Conservation (phyloP, 2,797 vertebrate genomes). For the Allobates femoralis region DNA sequence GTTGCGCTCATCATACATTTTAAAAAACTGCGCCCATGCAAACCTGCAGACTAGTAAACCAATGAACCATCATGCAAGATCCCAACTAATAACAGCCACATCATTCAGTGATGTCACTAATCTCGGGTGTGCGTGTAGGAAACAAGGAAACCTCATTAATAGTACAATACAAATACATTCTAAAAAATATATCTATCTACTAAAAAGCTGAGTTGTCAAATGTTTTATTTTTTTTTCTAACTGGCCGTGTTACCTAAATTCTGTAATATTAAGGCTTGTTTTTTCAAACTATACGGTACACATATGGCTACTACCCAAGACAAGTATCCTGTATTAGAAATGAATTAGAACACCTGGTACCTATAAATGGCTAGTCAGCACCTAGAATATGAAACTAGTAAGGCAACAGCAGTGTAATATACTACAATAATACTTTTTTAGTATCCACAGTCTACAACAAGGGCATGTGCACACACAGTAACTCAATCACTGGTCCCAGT, state of each 20-base stretch:
- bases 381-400: slow-evolving; percentile 84
- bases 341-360: slow-evolving; percentile 80
- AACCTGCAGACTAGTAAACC: neutral
- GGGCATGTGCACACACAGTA: slow-evolving; percentile 76
- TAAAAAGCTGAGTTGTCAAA: slow-evolving; percentile 60
- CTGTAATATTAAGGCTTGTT: slow-evolving; percentile 81
- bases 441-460: slow-evolving; percentile 75
- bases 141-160: neutral
- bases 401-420: slow-evolving; percentile 84
- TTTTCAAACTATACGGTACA: slow-evolving; percentile 71
- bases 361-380: slow-evolving; percentile 83
- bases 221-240: slow-evolving; percentile 67
- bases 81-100: neutral
- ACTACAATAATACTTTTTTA: slow-evolving; percentile 77
- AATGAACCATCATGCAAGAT: neutral
- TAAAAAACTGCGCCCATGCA: neutral
- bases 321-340: slow-evolving; percentile 77
- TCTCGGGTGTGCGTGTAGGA: neutral
- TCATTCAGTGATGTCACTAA: neutral
- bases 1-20: slow-evolving; percentile 63
- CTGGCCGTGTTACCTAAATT: slow-evolving; percentile 77
- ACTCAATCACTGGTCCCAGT: slow-evolving; percentile 72
- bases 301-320: slow-evolving; percentile 75
- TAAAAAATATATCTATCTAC: slow-evolving; percentile 57
- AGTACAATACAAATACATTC: slow-evolving; percentile 22